These are phyloP conservation scores for Phenganax marumi DNA, from an alignment of 92 coral and sea anemone species.

Conservation along the genomic window DNA sequence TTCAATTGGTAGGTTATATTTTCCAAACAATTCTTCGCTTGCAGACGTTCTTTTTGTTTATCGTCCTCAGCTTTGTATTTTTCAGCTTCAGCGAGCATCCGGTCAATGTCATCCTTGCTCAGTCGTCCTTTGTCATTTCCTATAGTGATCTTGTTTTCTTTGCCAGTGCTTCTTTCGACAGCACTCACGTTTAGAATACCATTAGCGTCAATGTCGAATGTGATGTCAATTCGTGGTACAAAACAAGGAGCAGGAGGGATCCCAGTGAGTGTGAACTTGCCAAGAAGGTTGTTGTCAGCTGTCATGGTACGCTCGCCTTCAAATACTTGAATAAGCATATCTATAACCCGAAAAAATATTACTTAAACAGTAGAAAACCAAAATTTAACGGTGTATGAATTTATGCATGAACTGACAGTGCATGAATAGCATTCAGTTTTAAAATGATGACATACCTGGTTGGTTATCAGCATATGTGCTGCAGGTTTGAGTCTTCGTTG, in stretches of 20 bases:
- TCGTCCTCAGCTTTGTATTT: constrained; percentile 87
- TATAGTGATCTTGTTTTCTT: constrained; percentile 90
- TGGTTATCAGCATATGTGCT: constrained; percentile 95
- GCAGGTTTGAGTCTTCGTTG: constrained; percentile 76
- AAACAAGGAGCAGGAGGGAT: constrained; percentile 96
- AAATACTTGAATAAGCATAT: constrained; percentile 83
- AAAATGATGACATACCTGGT: constrained; percentile 50
- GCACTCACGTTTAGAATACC: constrained; percentile 92
- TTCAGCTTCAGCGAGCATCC: constrained; percentile 92
- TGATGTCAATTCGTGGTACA: constrained; percentile 89
- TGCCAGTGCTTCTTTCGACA: constrained; percentile 91
- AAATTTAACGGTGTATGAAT: background rate
- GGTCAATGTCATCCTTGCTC: constrained; percentile 91
- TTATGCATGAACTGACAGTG: too few relatives aligned
- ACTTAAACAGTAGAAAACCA: background rate
- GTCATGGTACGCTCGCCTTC: constrained; percentile 95
- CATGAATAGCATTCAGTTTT: background rate
- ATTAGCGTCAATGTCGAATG: constrained; percentile 95
- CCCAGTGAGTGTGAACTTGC: constrained; percentile 91
- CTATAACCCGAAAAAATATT: background rate
- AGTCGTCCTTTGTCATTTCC: constrained; percentile 94
- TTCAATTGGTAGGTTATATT: constrained; percentile 92
- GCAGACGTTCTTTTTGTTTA: constrained; percentile 65
- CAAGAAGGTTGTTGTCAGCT: constrained; percentile 76
- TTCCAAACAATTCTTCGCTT: constrained; percentile 84